Percentiles rank a stretch among this genome's conserved stretches.
phyloP scores from a whole-genome alignment of 2,888 invertebrate species.

The Calameuta filiformis region DNA sequence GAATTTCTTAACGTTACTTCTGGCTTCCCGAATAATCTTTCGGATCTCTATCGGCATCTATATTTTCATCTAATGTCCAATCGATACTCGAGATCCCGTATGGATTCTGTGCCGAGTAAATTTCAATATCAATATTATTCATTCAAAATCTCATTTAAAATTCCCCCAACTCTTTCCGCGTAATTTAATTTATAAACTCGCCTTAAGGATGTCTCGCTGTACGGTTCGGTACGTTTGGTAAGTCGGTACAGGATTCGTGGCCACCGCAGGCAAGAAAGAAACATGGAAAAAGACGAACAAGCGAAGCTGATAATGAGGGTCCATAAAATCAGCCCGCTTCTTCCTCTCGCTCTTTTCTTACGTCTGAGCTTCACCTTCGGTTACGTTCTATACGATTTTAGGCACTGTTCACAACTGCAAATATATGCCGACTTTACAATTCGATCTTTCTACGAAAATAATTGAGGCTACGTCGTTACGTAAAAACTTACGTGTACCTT shows the following conservation, averaged over 20 bases:
- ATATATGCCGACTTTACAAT: background rate
- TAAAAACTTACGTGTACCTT: background rate
- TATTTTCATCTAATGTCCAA: background rate
- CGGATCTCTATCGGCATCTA: background rate
- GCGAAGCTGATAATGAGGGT: slow-evolving; percentile 33
- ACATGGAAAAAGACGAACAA: slow-evolving; percentile 23
- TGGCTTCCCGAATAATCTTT: background rate
- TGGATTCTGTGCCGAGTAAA: background rate
- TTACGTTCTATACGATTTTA: background rate
- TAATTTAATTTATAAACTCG: background rate
- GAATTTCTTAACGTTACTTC: slow-evolving; percentile 7
- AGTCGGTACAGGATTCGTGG: background rate
- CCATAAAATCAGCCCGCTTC: slow-evolving; percentile 39
- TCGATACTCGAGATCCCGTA: background rate
- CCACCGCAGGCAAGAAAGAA: slow-evolving; percentile 25
- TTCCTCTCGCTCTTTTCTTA: slow-evolving; percentile 17
- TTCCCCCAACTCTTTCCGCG: background rate
- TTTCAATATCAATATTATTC: background rate
- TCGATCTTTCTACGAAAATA: background rate
- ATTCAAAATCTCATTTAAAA: background rate
- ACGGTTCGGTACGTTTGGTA: background rate
- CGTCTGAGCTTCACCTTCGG: background rate
- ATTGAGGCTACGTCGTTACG: background rate
- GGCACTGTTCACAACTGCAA: background rate
- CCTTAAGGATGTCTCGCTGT: background rate